These are phyloP conservation scores for Caenorhabditis sp. DNA, from an alignment of 2,888 invertebrate species.

Conservation along the genomic window DNA sequence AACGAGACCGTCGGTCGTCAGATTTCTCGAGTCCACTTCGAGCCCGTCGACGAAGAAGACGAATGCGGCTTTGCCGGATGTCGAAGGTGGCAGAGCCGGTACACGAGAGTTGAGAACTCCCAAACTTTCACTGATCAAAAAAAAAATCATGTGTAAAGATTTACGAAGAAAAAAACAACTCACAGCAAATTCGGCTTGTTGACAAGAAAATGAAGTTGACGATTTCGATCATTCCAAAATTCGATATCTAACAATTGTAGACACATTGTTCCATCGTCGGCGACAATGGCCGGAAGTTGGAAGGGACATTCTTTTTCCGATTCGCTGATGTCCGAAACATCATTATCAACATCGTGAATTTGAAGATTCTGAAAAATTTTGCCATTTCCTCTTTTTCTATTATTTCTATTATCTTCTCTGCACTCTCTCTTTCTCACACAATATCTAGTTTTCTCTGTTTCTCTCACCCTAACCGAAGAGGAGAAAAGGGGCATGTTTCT, in stretches of 20 bases:
- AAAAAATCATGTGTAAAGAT: too few relatives aligned
- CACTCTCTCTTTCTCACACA: too few relatives aligned
- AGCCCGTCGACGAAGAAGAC: constrained; percentile 52
- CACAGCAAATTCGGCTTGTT: constrained; percentile 48
- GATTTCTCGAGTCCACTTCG: constrained; percentile 48
- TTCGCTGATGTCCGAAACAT: constrained; percentile 50
- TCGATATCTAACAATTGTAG: constrained; percentile 44
- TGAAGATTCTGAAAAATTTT: constrained; percentile 15
- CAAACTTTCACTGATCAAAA: constrained; percentile 28
- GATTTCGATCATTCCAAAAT: constrained; percentile 51
- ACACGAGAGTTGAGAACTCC: constrained; percentile 50
- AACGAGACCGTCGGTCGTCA: constrained; percentile 53
- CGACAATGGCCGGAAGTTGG: constrained; percentile 16
- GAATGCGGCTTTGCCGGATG: constrained; percentile 39
- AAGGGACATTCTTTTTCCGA: constrained; percentile 53
- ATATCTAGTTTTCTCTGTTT: too few relatives aligned
- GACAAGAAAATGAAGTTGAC: constrained; percentile 49
- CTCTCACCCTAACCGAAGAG: too few relatives aligned
- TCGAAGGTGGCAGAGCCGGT: constrained; percentile 47
- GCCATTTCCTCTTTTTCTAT: too few relatives aligned
- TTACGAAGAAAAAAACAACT: constrained; percentile 3
- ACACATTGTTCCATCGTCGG: constrained; percentile 37
- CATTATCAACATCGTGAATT: constrained; percentile 46
- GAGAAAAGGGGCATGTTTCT: too few relatives aligned
- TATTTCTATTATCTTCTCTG: too few relatives aligned